Percentiles rank a stretch among this genome's conserved stretches.
These are phyloP conservation scores for Epizoanthus scotinus DNA, from an alignment of 92 coral and sea anemone species.

Conservation along the genomic window DNA sequence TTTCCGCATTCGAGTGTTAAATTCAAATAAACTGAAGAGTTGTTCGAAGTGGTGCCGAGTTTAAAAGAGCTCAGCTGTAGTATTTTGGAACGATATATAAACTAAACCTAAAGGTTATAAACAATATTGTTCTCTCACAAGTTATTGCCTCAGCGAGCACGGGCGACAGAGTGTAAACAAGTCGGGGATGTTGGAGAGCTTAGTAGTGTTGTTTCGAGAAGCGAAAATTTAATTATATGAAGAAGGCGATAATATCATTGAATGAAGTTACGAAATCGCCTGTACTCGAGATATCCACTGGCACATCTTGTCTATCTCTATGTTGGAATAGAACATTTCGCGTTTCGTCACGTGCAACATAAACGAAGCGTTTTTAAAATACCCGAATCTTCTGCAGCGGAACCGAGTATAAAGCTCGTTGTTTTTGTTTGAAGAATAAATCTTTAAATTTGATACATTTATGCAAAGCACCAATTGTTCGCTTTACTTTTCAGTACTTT, in stretches of 20 bases:
- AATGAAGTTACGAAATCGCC: constrained; percentile 13
- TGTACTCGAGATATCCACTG: not conserved
- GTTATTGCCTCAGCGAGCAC: constrained; percentile 12
- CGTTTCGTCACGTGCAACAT: not conserved
- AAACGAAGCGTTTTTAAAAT: too few species aligned
- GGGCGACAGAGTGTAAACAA: constrained; percentile 25
- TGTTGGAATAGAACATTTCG: constrained; percentile 1
- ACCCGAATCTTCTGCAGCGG: too few species aligned
- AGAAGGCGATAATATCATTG: constrained; percentile 2
- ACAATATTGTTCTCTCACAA: constrained; percentile 10
- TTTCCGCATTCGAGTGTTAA: not conserved
- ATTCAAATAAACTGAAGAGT: not conserved
- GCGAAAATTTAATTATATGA: constrained; percentile 9
- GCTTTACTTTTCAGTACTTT: too few species aligned
- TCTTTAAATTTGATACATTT: too few species aligned
- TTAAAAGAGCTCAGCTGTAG: not conserved
- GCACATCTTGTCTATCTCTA: not conserved
- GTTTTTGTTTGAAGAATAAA: too few species aligned
- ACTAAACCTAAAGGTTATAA: constrained; percentile 18
- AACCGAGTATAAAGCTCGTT: too few species aligned
- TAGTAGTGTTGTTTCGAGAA: constrained; percentile 18
- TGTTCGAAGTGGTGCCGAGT: not conserved
- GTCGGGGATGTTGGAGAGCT: constrained; percentile 1
- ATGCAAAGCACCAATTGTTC: too few species aligned
- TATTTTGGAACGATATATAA: not conserved